Conservation (phyloP, 2,797 vertebrate species). For the Odontamblyopus rebecca region DNA sequence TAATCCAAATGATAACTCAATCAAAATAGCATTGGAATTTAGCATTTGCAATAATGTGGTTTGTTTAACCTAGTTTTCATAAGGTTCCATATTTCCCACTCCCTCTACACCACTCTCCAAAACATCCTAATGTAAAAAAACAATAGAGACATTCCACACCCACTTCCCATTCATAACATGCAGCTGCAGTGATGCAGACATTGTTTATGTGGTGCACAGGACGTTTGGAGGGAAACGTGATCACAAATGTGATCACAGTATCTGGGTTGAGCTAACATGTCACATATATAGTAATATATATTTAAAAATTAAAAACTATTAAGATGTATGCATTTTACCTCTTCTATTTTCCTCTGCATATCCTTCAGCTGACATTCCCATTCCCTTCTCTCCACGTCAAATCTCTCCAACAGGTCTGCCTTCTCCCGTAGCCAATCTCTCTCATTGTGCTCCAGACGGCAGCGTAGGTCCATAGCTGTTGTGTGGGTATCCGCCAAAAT, state of each 20-base stretch:
- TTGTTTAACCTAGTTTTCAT: background rate
- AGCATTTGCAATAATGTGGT: background rate
- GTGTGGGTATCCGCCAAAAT: constrained; percentile 76
- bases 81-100: background rate
- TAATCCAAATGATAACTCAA: background rate
- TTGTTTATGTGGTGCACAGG: constrained; percentile 52
- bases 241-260: constrained; percentile 5
- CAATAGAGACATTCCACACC: constrained; percentile 16
- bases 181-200: constrained; percentile 46
- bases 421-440: constrained; percentile 89
- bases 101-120: background rate
- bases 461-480: constrained; percentile 87
- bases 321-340: constrained; percentile 74
- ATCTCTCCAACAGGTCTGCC: constrained; percentile 90
- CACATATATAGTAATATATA: background rate
- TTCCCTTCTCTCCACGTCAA: constrained; percentile 92
- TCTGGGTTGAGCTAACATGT: constrained; percentile 12
- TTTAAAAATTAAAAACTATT: too few species aligned
- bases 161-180: constrained; percentile 30
- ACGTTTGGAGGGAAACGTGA: constrained; percentile 37
- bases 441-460: constrained; percentile 85
- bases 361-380: constrained; percentile 96
- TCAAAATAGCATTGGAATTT: background rate
- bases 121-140: constrained; percentile 23
- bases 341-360: constrained; percentile 97